Base-by-base conservation (phyloP, 92 coral and sea anemone genomes). In the Phenganax stokvisi region DNA sequence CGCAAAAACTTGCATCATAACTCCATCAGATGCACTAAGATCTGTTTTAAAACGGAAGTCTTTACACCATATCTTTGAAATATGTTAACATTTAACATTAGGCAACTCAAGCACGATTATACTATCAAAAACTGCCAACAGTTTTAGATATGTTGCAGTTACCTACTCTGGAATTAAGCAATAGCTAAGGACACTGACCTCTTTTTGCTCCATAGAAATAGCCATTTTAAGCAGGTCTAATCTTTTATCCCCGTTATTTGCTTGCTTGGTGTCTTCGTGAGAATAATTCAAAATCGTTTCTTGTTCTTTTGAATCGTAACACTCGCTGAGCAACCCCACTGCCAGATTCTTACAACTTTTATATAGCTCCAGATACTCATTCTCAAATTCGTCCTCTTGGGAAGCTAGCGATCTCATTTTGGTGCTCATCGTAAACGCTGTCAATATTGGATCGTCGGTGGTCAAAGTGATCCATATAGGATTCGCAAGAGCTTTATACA, bases 361-460 rank as follows among this genome's bases (percentile, higher is more conserved):
- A 12, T 93, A 87, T 25, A 96, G 72, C 3, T 87, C 87, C 6
- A 87, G 75, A 70, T 96, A 96, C 69, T 96, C 99, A 44, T 92
- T 96, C 51, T 90, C 99, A 81, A 88, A 96, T 68, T 96, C 99
- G 75, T 96, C 99, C 60, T 96, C 99, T 55, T 89, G 91, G 28
- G 81, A 84, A 15, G 97, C 92, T 10, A 92, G 79, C 12, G 83
- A 57, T 80, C 92, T 88, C 37, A 96, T 81, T 13, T 92, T 90
- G 47, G 84, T 86, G 77, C 97, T 92, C 61, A 96, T 83, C 47
- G 87, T 84, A 70, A 96, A 96, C 58, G 97, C 93, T 3, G 91
- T 87, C 3, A 84, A 44, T 64, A 96, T 90, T 0, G 99, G 99
- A 44, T 96, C 97, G 12, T 57, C 90, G 28, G 89, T 85, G 0